A percentile compares a stretch with the other conserved stretches of the same genome.
These are phyloP conservation scores for Propithecus coquereli DNA, from an alignment of 2,113 vertebrate species.

Conservation along the genomic window DNA sequence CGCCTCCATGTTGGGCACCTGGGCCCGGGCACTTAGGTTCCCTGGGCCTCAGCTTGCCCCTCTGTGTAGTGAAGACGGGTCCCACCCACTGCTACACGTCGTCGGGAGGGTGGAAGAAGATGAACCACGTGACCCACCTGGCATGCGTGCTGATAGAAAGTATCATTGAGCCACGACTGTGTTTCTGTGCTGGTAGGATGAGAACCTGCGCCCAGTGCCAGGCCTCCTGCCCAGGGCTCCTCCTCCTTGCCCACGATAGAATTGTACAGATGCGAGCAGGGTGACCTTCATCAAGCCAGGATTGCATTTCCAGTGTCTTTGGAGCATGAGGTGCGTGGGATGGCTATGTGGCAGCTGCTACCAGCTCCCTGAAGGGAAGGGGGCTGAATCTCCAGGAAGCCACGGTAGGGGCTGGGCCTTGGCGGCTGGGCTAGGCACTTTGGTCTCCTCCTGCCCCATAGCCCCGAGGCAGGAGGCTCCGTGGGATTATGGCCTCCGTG, in stretches of 20 bases:
- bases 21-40: not conserved
- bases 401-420: accelerated
- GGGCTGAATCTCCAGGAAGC: not conserved
- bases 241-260: not conserved
- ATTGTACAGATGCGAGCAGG: not conserved
- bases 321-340: not conserved
- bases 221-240: not conserved
- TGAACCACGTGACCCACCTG: accelerated
- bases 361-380: not conserved
- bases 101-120: not conserved
- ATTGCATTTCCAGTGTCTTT: not conserved
- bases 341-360: not conserved
- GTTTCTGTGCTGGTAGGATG: not conserved
- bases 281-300: not conserved
- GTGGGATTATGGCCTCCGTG: not conserved
- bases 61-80: no score
- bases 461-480: not conserved
- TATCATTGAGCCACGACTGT: not conserved
- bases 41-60: not conserved
- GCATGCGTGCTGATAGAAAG: not conserved
- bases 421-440: not conserved
- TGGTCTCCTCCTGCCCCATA: not conserved
- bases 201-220: not conserved
- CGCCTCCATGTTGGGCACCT: not conserved
- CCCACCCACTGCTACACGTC: not conserved